Conservation (phyloP, 2,797 vertebrate species). For the Sebastes oblongus region DNA sequence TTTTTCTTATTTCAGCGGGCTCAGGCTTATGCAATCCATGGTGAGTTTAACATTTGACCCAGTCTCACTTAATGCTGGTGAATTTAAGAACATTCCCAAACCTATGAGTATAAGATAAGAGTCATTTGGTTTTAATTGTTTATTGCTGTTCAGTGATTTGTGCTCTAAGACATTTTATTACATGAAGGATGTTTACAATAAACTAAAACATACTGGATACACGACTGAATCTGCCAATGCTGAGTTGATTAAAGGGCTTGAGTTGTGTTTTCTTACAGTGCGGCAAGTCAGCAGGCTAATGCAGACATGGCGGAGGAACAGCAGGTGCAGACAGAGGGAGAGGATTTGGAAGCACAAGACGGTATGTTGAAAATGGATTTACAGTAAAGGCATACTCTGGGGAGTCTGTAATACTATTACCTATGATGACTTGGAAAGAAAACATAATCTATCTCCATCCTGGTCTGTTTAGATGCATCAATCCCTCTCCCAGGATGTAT, state of each 20-base stretch:
- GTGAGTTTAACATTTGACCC: conserved; percentile 22
- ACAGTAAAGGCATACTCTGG: neutral
- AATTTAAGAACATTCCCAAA: neutral
- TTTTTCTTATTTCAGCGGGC: neutral
- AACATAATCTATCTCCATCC: neutral
- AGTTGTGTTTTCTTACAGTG: conserved; percentile 12
- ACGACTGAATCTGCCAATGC: neutral
- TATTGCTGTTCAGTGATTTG: neutral
- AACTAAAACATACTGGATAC: neutral
- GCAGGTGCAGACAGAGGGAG: neutral
- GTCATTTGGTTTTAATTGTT: neutral
- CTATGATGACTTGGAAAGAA: neutral
- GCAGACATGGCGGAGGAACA: neutral
- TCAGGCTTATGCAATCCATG: neutral
- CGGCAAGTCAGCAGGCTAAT: fast-evolving
- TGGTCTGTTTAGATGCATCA: neutral
- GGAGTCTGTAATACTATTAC: neutral
- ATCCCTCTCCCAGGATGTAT: neutral
- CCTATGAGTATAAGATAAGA: neutral
- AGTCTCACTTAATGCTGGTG: neutral
- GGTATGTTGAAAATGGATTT: conserved; percentile 31
- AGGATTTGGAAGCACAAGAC: neutral
- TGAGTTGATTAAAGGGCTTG: neutral
- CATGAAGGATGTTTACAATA: neutral
- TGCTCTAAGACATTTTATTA: neutral